phyloP scores from a whole-genome alignment of 2,113 vertebrate species.

The Meles meles region DNA sequence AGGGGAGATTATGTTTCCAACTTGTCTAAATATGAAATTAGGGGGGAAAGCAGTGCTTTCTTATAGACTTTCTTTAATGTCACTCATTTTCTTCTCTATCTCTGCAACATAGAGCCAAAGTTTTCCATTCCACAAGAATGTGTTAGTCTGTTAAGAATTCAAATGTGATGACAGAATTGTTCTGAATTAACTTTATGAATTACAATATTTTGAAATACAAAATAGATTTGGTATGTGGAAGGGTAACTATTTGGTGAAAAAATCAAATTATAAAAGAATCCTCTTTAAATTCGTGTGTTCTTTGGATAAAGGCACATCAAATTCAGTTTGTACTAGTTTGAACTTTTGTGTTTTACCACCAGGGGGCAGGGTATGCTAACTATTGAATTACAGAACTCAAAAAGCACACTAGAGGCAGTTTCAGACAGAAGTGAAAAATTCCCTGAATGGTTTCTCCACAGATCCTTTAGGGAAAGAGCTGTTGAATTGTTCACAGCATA shows the following conservation, averaged over 20 bases:
- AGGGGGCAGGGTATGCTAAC: constrained; percentile 72
- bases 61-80: neutral
- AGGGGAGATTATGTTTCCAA: neutral
- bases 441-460: neutral
- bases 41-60: neutral
- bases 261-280: neutral
- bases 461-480: neutral
- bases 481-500: neutral
- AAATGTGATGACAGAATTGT: neutral
- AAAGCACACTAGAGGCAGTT: neutral
- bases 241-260: neutral
- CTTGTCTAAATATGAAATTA: neutral
- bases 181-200: neutral
- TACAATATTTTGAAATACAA: neutral
- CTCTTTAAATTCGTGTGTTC: neutral
- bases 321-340: neutral
- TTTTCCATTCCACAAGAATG: neutral
- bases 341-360: constrained; percentile 31
- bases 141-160: neutral
- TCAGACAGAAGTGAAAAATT: neutral
- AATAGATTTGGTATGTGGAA: neutral
- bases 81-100: neutral
- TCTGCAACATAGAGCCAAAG: neutral
- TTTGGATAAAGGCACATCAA: neutral
- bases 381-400: neutral